phyloP scores from a whole-genome alignment of 2,888 invertebrate genomes.

The Drosophila affinis region DNA sequence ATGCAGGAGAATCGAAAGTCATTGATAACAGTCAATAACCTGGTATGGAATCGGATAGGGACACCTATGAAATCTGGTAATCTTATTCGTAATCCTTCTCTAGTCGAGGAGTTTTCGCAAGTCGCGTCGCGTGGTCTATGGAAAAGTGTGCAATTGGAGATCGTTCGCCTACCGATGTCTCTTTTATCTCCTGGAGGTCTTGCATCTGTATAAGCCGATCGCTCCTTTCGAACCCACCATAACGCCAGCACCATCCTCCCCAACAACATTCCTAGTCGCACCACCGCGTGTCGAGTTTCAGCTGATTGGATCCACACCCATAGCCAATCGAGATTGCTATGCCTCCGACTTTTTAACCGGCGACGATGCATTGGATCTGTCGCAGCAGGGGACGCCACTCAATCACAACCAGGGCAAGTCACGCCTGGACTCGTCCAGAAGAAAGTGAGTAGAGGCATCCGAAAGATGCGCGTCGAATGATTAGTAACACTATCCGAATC shows the following conservation, averaged over 20 bases:
- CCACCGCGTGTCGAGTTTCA: conserved; percentile 52
- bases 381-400: conserved; percentile 77
- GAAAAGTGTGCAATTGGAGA: conserved; percentile 82
- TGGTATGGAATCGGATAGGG: conserved; percentile 61
- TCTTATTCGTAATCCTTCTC: not conserved
- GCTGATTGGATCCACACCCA: conserved; percentile 71
- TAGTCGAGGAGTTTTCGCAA: conserved; percentile 80
- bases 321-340: conserved; percentile 58
- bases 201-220: conserved; percentile 69
- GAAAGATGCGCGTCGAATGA: too few species aligned
- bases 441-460: conserved; percentile 38
- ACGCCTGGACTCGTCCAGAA: conserved; percentile 1
- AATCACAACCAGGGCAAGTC: conserved; percentile 69
- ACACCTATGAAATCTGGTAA: not conserved
- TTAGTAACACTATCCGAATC: not conserved
- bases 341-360: conserved; percentile 57
- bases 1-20: conserved; percentile 76
- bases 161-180: conserved; percentile 71
- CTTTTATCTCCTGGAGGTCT: conserved; percentile 68
- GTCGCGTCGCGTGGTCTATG: conserved; percentile 78
- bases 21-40: conserved; percentile 74
- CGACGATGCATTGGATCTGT: conserved; percentile 70
- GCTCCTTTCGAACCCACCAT: conserved; percentile 23
- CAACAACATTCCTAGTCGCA: conserved; percentile 35
- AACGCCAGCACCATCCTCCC: conserved; percentile 26